These are phyloP conservation scores for Barbus barbus DNA, from an alignment of 2,113 vertebrate genomes.

Conservation along the genomic window DNA sequence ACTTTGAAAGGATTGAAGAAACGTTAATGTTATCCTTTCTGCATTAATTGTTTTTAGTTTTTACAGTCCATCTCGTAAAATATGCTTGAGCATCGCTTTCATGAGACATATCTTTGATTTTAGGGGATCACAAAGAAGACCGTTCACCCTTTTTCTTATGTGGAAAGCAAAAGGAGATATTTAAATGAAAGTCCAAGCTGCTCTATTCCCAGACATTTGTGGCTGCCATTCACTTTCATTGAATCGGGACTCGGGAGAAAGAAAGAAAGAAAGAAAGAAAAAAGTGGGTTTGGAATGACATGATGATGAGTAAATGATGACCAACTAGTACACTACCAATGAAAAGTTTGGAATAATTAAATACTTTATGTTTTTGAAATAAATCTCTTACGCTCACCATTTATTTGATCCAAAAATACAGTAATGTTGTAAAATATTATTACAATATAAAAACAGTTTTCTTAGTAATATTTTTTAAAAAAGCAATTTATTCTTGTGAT, in stretches of 20 bases:
- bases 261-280: background rate
- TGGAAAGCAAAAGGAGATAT: background rate
- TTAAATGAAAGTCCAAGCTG: background rate
- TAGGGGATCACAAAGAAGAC: background rate
- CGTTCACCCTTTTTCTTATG: background rate
- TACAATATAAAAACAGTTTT: background rate
- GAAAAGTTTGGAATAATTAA: too few relatives aligned
- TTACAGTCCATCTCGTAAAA: background rate
- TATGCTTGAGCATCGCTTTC: background rate
- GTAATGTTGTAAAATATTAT: background rate
- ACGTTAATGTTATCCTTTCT: background rate
- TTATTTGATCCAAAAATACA: conserved; percentile 1
- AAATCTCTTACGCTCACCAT: background rate
- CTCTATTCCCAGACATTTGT: too few relatives aligned
- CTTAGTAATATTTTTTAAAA: too few relatives aligned
- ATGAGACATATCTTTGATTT: too few relatives aligned
- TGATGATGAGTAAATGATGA: background rate
- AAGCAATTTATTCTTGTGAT: background rate
- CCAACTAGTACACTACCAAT: background rate
- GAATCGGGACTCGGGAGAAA: too few relatives aligned
- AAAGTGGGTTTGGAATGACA: background rate
- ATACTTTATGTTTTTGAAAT: too few relatives aligned
- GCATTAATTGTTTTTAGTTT: background rate
- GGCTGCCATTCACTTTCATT: background rate
- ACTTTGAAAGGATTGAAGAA: background rate